These are phyloP conservation scores for Apotomis capreana DNA, from an alignment of 2,888 invertebrate species.

Conservation along the genomic window DNA sequence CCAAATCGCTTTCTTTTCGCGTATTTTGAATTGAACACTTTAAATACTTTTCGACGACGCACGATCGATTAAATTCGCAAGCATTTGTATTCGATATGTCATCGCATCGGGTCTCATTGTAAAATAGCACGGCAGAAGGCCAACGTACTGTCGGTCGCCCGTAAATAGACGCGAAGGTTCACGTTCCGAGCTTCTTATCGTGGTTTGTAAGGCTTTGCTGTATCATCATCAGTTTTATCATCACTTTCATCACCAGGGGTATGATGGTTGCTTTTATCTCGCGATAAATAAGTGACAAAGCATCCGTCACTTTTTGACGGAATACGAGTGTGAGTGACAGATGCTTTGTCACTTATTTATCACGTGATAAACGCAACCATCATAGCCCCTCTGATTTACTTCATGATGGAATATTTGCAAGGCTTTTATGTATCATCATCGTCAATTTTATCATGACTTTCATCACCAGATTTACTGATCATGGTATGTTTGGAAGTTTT, in stretches of 20 bases:
- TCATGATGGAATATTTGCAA: background rate
- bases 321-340: too few species aligned
- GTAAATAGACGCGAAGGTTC: slow-evolving; percentile 77
- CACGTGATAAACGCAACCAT: too few species aligned
- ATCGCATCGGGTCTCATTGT: slow-evolving; percentile 65
- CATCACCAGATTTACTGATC: background rate
- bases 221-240: slow-evolving; percentile 2
- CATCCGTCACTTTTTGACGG: too few species aligned
- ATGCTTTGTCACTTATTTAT: too few species aligned
- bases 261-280: too few species aligned
- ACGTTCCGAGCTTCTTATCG: slow-evolving; percentile 66
- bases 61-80: slow-evolving; percentile 31
- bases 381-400: too few species aligned
- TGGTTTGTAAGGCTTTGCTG: slow-evolving; percentile 49
- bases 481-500: too few species aligned
- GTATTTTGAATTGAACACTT: too few species aligned
- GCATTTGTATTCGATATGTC: slow-evolving; percentile 57
- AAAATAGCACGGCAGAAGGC: slow-evolving; percentile 75
- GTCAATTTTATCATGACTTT: background rate
- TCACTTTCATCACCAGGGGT: background rate
- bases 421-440: background rate
- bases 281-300: too few species aligned
- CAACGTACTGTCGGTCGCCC: slow-evolving; percentile 73
- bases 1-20: too few species aligned
- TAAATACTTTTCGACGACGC: slow-evolving; percentile 2